Evolutionary conservation across 2,888 invertebrate species (phyloP), one percentile per base, ranked within the genome.

Genomic region (Gandaritis pyraliata): DNA sequence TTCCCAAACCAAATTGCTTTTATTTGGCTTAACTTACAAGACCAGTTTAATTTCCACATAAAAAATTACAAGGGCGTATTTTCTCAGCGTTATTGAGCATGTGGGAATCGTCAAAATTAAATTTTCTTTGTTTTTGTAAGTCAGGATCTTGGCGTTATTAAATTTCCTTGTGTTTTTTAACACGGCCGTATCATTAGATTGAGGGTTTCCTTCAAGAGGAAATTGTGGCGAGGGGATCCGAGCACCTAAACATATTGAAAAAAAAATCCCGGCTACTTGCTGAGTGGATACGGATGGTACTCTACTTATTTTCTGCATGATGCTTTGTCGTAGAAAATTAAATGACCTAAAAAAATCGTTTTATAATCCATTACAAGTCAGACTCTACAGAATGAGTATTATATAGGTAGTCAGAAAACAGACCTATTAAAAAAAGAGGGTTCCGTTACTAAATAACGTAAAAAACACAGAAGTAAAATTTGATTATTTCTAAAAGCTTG

Each of bases 131-230:
- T 90, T 90, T 90, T 89, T 75, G 80, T 76, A 81, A 83, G 83
- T 83, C 77, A 78, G 80, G 84, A 83, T 82, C 82, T 83, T 81
- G 83, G 83, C 88, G 90, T 92, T 92, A 92, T 92, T 92, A 92
- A 92, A 92, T 92, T 92, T 92, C 90, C 92, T 90, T 90, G 91
- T 92, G 91, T 92, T 92, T 92, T 92, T 92, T 92, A 92, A 92
- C 92, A 88, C 90, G 89, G 89, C 88, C 89, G 90, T 92, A 92
- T 92, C 92, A 92, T 92, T 92, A 92, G 92, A 92, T 92, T 90
- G 92, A 91, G 92, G 90, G 91, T 83, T 92, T 90, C 92, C 90
- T 90, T 90, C 90, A 90, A 90, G 89, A 92, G 90, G 90, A 91
- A 92, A 90, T 91, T 91, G 91, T 88, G 90, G 89, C 85, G 87